These are phyloP conservation scores for Phasia obesa DNA, from an alignment of 2,888 invertebrate genomes.

Conservation along the genomic window DNA sequence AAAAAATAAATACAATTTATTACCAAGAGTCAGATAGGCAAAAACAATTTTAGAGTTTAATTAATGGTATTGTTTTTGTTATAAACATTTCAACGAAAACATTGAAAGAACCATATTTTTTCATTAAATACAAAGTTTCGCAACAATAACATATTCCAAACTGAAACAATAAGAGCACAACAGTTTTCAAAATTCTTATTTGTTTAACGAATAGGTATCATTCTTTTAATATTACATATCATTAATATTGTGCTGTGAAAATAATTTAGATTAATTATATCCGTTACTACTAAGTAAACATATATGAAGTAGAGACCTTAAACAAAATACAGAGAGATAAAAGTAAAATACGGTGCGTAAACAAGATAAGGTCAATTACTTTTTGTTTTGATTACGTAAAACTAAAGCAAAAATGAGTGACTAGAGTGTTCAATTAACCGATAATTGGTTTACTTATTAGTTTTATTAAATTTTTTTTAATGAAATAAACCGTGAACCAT, in stretches of 20 bases:
- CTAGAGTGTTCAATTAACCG: too few relatives aligned
- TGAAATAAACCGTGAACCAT: too few relatives aligned
- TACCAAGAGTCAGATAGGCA: neutral
- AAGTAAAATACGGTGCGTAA: neutral
- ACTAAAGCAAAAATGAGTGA: too few relatives aligned
- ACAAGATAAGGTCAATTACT: too few relatives aligned
- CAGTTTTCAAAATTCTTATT: slow-evolving; percentile 16
- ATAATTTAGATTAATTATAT: slow-evolving; percentile 67
- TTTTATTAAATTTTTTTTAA: too few relatives aligned
- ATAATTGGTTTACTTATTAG: too few relatives aligned
- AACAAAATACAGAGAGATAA: slow-evolving; percentile 3
- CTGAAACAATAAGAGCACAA: neutral
- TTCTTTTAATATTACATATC: slow-evolving; percentile 16
- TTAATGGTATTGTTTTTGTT: slow-evolving; percentile 39
- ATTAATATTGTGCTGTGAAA: slow-evolving; percentile 56
- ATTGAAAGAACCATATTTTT: slow-evolving; percentile 7
- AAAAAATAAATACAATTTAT: neutral
- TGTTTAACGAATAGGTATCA: neutral
- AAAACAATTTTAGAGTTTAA: neutral
- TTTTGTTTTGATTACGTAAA: too few relatives aligned
- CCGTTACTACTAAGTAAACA: slow-evolving; percentile 54
- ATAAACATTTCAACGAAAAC: slow-evolving; percentile 48
- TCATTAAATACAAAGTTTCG: slow-evolving; percentile 31
- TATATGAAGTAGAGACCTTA: neutral
- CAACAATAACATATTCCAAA: neutral